phyloP scores from a whole-genome alignment of 2,888 invertebrate genomes.

The Aphodius granarius region DNA sequence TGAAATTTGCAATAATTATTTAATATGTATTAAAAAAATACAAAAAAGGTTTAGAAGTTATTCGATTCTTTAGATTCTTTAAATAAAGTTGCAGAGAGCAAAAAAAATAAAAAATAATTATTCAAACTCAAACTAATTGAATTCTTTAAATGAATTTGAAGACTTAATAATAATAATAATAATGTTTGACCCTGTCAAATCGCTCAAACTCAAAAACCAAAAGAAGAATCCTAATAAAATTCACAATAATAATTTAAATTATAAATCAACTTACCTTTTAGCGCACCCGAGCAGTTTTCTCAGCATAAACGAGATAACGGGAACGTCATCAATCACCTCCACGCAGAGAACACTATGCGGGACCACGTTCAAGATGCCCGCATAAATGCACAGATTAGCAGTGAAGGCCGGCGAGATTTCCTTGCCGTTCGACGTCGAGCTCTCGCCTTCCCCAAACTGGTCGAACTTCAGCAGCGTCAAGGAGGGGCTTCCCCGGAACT shows the following conservation, averaged over 20 bases:
- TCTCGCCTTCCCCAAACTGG: constrained; percentile 28
- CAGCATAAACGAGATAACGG: constrained; percentile 43
- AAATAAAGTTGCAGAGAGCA: too few species aligned
- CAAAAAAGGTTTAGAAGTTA: too few species aligned
- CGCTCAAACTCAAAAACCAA: constrained; percentile 13
- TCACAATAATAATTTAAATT: neutral
- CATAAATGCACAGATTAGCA: constrained; percentile 38
- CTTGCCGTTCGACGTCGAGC: neutral
- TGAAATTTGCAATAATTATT: too few species aligned
- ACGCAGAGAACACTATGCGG: constrained; percentile 35
- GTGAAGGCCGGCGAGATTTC: constrained; percentile 23
- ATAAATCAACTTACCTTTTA: constrained; percentile 45
- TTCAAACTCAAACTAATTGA: too few species aligned
- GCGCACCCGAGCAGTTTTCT: constrained; percentile 44
- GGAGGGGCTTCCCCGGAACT: constrained; percentile 33
- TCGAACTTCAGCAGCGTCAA: constrained; percentile 36
- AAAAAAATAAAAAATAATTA: too few species aligned
- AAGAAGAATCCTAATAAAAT: neutral
- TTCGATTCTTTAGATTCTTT: too few species aligned
- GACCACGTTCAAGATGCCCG: constrained; percentile 41
- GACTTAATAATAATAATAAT: too few species aligned
- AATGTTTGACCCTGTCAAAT: too few species aligned
- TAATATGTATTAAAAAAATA: constrained; percentile 16
- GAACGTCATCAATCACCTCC: constrained; percentile 34
- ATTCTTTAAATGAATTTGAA: too few species aligned